phyloP scores from a whole-genome alignment of 2,113 vertebrate species.

The Coptodon rendalli region DNA sequence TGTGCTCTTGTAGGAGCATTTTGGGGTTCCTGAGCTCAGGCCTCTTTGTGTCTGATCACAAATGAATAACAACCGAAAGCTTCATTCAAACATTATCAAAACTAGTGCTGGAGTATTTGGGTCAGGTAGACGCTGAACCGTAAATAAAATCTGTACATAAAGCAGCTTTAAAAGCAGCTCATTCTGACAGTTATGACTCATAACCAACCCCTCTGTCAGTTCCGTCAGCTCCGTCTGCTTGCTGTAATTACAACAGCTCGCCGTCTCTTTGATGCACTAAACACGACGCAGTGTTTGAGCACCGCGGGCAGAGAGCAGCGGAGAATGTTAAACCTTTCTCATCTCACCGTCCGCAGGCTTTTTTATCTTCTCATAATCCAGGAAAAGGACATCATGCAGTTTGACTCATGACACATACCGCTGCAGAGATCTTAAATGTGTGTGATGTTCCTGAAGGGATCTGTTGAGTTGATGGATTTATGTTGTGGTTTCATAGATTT shows the following conservation, averaged over 20 bases:
- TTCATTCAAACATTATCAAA: background rate
- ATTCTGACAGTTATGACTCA: background rate
- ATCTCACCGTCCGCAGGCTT: background rate
- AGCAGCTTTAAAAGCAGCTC: background rate
- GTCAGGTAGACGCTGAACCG: background rate
- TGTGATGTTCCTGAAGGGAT: background rate
- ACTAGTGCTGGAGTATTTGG: background rate
- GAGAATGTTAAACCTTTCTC: background rate
- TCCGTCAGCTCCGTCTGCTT: background rate
- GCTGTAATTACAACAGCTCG: background rate
- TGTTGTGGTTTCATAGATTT: background rate
- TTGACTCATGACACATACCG: background rate
- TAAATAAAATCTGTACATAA: background rate
- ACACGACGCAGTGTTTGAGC: conserved; percentile 17
- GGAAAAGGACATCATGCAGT: background rate
- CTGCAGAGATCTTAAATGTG: background rate
- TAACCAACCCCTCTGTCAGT: background rate
- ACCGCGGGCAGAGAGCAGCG: conserved; percentile 11
- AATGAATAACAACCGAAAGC: background rate
- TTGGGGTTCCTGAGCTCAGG: background rate
- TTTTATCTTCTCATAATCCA: background rate
- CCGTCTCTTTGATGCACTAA: background rate
- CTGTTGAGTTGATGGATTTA: background rate
- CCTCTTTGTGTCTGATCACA: background rate
- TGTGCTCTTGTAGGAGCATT: background rate